phyloP scores from a whole-genome alignment of 2,888 invertebrate species.

The Tinea trinotella region DNA sequence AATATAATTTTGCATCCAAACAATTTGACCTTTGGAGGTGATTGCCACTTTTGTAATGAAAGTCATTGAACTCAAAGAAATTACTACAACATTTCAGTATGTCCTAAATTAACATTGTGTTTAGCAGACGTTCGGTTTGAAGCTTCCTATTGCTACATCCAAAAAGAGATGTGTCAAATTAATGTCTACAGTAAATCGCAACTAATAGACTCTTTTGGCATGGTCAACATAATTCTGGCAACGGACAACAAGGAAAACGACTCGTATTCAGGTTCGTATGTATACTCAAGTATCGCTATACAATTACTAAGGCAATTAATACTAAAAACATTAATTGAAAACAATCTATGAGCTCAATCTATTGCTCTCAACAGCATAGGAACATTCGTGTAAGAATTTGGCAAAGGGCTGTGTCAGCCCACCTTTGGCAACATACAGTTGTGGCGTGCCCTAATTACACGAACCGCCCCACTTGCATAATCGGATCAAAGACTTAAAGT shows the following conservation, averaged over 20 bases:
- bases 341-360: not conserved
- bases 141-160: not conserved
- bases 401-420: constrained; percentile 33
- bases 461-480: constrained; percentile 28
- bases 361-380: not conserved
- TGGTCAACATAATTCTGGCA: not conserved
- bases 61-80: constrained; percentile 7
- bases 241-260: not conserved
- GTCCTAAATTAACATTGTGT: not conserved
- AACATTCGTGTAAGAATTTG: constrained; percentile 31
- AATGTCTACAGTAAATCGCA: not conserved
- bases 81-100: not conserved
- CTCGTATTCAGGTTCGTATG: not conserved
- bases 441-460: constrained; percentile 40
- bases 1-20: not conserved
- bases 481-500: constrained; percentile 23
- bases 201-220: not conserved
- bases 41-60: not conserved
- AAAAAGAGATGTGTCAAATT: not conserved
- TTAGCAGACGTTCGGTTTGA: not conserved
- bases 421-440: constrained; percentile 40
- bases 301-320: too few species aligned
- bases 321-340: not conserved
- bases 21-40: not conserved
- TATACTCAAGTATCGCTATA: not conserved